Evolutionary conservation across 2,888 invertebrate genomes (phyloP), one percentile per base, ranked within the genome.

Genomic region (Punctoribates punctum): DNA sequence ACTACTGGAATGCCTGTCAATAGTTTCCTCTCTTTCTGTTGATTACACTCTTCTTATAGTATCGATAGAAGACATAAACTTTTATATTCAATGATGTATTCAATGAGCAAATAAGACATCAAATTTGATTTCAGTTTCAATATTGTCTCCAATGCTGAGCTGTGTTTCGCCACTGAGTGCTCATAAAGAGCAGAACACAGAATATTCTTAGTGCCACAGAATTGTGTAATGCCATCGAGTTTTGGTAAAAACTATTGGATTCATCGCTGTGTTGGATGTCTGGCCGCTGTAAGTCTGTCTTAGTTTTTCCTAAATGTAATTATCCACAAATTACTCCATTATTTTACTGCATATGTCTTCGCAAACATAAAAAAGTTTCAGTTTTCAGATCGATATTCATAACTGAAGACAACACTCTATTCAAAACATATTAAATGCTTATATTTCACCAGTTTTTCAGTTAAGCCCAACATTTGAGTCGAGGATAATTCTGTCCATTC

Each of bases 221-320:
- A 46, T 70, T 13, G 70, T 70, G 70, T 70, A 17, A 76, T 76
- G 76, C 73, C 73, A 29, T 76, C 76, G 38, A 76, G 76, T 62
- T 76, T 54, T 62, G 76, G 73, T 57, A 76, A 72, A 42, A 51
- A 73, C 13, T 73, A 72, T 42, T 73, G 76, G 72, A n/a, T 76
- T 62, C 76, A 76, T 48, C 46, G 73, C 27, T 62, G 38, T 38
- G 57, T 76, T 42, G 76, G 76, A 17, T 54, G 72, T 42, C 20
- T 76, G 34, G 54, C 65, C 51, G 54, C 73, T 27, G 76, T 76
- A 73, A 73, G 76, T 76, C 15, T 54, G 25, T 62, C 15, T 20
- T 54, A 54, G 54, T 54, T 20, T 54, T n/a, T 54, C n/a, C n/a
- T 54, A n/a, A 54, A 54, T 29, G 34, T 3, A 34, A 17, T 23